Percentiles rank a stretch among this genome's conserved stretches.
Evolutionary conservation across 2,888 invertebrate genomes (phyloP).

Genomic region (Acheta domesticus): DNA sequence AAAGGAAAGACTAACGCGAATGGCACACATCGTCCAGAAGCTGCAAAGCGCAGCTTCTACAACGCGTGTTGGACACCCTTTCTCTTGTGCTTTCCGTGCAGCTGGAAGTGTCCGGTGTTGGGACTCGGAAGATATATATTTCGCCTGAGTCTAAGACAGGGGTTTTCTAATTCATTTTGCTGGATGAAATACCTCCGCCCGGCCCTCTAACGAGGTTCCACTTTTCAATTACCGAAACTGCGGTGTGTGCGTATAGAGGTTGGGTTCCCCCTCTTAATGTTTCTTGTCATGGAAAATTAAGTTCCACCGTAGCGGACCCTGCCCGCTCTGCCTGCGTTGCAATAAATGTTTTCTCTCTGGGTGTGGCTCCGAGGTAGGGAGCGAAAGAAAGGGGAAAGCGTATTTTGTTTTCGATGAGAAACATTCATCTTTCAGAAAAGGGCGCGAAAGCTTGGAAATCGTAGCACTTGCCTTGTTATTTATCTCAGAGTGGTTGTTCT

Average conservation of each 20-base stretch:
- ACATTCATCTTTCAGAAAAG: too few species aligned
- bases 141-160: not conserved
- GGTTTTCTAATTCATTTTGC: slow-evolving; percentile 11
- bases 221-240: not conserved
- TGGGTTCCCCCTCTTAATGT: slow-evolving; percentile 1
- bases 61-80: not conserved
- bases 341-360: not conserved
- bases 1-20: too few species aligned
- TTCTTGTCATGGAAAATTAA: slow-evolving; percentile 18
- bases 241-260: not conserved
- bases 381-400: not conserved
- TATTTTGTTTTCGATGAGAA: too few species aligned
- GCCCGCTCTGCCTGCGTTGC: too few species aligned
- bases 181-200: not conserved
- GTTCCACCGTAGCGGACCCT: not conserved
- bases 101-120: slow-evolving; percentile 5
- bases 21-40: too few species aligned
- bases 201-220: slow-evolving; percentile 1
- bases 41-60: too few species aligned
- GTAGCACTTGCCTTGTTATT: too few species aligned
- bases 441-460: too few species aligned
- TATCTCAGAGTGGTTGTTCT: too few species aligned
- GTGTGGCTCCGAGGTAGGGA: not conserved
- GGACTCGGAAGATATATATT: not conserved
- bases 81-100: not conserved